Evolutionary conservation across 2,888 invertebrate genomes (phyloP), one percentile per base, ranked within the genome.

Genomic region (Acleris literana): DNA sequence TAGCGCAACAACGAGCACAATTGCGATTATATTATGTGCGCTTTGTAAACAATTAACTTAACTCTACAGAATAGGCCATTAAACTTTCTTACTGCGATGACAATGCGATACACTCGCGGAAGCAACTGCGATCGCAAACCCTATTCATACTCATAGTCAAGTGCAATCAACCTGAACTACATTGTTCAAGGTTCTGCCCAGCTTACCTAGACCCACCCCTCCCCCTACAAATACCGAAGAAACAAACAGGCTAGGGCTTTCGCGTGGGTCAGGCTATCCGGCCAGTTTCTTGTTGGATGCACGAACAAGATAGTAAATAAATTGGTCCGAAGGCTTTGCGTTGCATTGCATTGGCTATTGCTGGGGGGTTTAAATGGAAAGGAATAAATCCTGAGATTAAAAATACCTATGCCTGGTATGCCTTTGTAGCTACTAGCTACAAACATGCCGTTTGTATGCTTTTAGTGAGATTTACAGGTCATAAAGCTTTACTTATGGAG

Each of bases 161-260:
- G 88, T 86, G 88, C 87, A 84, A 90, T 90, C 87, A 87, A 88
- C 87, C 87, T 84, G 86, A 85, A 89, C 85, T 79, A 82, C 80
- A 90, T 90, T 90, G 90, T 90, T 88, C 65, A 61, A 70, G 61
- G 69, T 69, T 66, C 67, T 63, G 62, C 49, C 84, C 78, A 80
- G 55, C 63, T 43, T 71, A 72, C 64, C 71, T 62, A 73, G 80
- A 72, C 29, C 81, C 71, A 20, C 75, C 68, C 70, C 73, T 65
- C 72, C 79, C 71, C 70, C 71, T 69, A 25, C 69, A 66, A 69
- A 69, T 59, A 58, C 57, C 63, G 57, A 39, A n/a, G 17, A n/a
- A 39, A 58, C 63, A 51, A 56, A 64, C 68, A 57, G 60, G 33
- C 51, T 57, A 68, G 68, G 68, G 70, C 68, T 69, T 63, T 69